Evolutionary conservation across 1,140 invertebrate species (phyloP), one percentile per base, ranked within the genome.

Genomic region (Mycetomoellerius zeteki): DNA sequence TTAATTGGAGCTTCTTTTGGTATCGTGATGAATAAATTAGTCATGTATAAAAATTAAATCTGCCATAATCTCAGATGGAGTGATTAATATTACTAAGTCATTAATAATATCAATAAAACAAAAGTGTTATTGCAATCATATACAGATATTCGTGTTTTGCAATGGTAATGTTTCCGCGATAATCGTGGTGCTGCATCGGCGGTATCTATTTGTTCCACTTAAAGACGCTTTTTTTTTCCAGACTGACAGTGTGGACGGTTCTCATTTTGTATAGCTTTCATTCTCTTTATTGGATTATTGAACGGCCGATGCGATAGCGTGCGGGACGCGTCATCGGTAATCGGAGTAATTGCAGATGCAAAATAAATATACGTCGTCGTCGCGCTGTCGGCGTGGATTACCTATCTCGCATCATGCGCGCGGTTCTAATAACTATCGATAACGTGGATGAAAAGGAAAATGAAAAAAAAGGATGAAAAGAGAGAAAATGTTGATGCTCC

Each of bases 311-410:
- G 33, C 67, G 80, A 84, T 84, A 73, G 73, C 82, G 47, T 73
- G 72, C 82, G 73, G 24, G 73, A 33, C 82, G 82, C 73, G 71
- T 78, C 62, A 78, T 78, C 73, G 71, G 76, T 78, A 78, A 85
- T 73, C 62, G 43, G 84, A 56, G 50, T 86, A 86, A 81, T 86
- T 86, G 84, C 47, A 86, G 52, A 69, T 81, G 84, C 84, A 69
- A 86, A 77, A 78, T 77, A 80, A 78, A 85, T 65, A 60, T 69
- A 73, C 37, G 56, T 75, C 24, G 54, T 73, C 69, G 81, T 75
- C 56, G 69, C 60, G 30, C 47, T 37, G n/a, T 47, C 47, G 37
- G 67, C 19, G 19, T 19, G 75, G 14, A 82, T 82, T 47, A 73
- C 16, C 75, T 60, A 58, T 58, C 58, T 78, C 65, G 33, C 33